Base-by-base conservation (phyloP, 2,797 vertebrate genomes). In the Microctenopoma steveboyesi region DNA sequence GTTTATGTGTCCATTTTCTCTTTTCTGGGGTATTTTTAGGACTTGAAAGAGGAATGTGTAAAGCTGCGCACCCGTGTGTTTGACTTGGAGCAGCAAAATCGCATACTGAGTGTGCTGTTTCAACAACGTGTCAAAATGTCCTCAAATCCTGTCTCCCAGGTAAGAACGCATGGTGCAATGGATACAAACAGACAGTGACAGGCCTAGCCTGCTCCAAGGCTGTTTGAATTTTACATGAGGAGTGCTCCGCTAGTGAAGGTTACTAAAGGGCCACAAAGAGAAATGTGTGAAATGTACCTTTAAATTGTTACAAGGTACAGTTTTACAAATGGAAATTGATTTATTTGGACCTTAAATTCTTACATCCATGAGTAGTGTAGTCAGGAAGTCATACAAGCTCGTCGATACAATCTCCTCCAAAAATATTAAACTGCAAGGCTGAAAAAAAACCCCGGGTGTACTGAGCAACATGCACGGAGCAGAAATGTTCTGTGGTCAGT, bases 51-150 rank as follows among this genome's bases (percentile, higher is more conserved):
- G 70, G 96, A 98, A 64, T 98, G 96, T 74, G 91, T 97, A 88
- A 96, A 97, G 91, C 89, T 98, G 82, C 93, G 96, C 83, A 97
- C 96, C 0, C 95, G 96, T 47, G 96, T 98, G 74, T 97, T 96
- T 87, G 96, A 98, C 92, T 89, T 98, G 92, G 96, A 98, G 75
- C 95, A 96, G 88, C 96, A 98, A 81, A 98, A 98, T 87, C 94
- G 94, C 79, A 96, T 94, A 0, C 86, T 98, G 80, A 96, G 93
- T 7, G 91, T 95, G 49, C 91, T 97, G 43, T 97, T 98, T 84
- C 96, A 97, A 79, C 96, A 97, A 77, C 93, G 94, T 81, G 90
- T 96, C 84, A 94, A 94, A 78, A 95, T 94, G 64, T 90, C 95
- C 77, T 90, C 94, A 18, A 88, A 89, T 76, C 87, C 95, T 3